phyloP scores from a whole-genome alignment of 2,113 vertebrate species.

The Caranx melampygus region DNA sequence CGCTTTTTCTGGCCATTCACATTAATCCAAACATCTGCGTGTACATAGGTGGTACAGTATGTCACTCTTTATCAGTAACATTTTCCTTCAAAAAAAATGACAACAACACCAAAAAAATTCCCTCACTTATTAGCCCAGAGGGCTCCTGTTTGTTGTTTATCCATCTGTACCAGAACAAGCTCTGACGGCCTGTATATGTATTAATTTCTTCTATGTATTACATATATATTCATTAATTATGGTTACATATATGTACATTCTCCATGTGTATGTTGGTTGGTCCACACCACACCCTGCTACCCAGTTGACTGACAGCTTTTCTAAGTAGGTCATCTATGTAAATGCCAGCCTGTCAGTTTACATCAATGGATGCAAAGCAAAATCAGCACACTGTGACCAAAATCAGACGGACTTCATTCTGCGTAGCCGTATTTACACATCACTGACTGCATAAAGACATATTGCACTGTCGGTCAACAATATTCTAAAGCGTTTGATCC shows the following conservation, averaged over 20 bases:
- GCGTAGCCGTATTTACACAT: constrained; percentile 16
- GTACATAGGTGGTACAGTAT: not conserved
- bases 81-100: constrained; percentile 5
- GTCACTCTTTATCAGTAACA: constrained; percentile 44
- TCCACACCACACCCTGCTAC: constrained; percentile 62
- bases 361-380: constrained; percentile 69
- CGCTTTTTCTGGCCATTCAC: not conserved
- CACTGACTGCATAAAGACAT: constrained; percentile 20
- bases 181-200: constrained; percentile 1
- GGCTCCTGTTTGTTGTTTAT: not conserved
- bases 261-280: not conserved
- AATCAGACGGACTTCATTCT: constrained; percentile 47
- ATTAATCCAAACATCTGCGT: constrained; percentile 21
- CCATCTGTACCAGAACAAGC: not conserved
- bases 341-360: constrained; percentile 82
- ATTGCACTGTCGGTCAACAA: not conserved
- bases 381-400: constrained; percentile 66
- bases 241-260: not conserved
- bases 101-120: no score
- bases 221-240: not conserved
- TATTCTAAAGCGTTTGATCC: not conserved
- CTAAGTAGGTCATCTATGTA: constrained; percentile 80
- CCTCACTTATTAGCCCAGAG: constrained; percentile 8
- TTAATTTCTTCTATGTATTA: not conserved
- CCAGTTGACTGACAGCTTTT: constrained; percentile 75